Base-by-base conservation (phyloP, 2,797 vertebrate species). In the Eupleurogrammus muticus region DNA sequence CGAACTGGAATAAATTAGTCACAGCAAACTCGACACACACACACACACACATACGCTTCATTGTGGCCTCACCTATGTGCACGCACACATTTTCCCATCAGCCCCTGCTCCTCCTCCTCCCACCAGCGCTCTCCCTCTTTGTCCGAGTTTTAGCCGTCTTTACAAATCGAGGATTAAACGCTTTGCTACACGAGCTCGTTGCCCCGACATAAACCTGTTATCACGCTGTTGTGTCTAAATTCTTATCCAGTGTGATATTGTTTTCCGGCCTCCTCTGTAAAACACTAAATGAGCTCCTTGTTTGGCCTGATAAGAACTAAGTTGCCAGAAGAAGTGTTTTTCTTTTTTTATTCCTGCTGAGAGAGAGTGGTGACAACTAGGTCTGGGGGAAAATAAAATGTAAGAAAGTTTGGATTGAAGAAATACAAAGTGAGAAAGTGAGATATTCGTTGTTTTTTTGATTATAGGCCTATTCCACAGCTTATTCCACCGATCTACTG, bases 141-240 rank as follows among this genome's bases (percentile, higher is more conserved):
- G 79, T 89, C 69, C 68, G 77, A 79, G 74, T 81, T 81, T 82
- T 69, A 75, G 63, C 68, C 28, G 42, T 70, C 87, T 83, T 86
- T 75, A 68, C 70, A 87, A 83, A 89, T 77, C 81, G 75, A 77
- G 85, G 85, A 90, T 90, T 91, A 89, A 88, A 83, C 47, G 52
- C 84, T 86, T 83, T 79, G 66, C 77, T 77, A 70, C 73, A 75
- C 80, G 77, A 68, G 61, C 79, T 23, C 38, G 50, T 54, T 64
- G 64, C 52, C 38, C 75, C 53, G 54, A 73, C 61, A 76, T 84
- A 86, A 89, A 86, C 77, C 89, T 71, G 85, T 90, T 91, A 88
- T 87, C 82, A 68, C n/a, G 2, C 21, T 66, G 85, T 80, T 85
- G 81, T 74, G 78, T 83, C 75, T 75, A 83, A 88, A 88, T 69